Conservation (phyloP, 2,888 invertebrate species). For the Drosophila nr. perissopoda region DNA sequence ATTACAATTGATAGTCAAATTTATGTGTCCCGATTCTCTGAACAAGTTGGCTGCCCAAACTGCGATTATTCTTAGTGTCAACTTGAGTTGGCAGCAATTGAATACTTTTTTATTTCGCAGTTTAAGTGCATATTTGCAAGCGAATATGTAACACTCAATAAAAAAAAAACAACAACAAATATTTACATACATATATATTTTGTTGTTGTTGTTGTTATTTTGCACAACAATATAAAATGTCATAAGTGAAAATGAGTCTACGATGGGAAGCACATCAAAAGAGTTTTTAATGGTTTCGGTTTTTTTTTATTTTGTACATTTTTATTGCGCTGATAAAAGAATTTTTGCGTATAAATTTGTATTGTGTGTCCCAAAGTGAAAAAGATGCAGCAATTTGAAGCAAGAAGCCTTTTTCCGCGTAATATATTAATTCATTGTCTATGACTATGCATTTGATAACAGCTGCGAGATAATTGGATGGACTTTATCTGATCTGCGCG, state of each 20-base stretch:
- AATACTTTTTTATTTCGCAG: slow-evolving; percentile 30
- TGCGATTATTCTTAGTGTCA: slow-evolving; percentile 39
- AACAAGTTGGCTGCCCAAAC: slow-evolving; percentile 35
- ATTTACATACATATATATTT: background rate
- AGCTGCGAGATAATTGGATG: background rate
- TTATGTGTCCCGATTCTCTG: slow-evolving; percentile 21
- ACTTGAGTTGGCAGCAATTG: slow-evolving; percentile 36
- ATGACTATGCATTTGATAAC: background rate
- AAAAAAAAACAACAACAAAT: slow-evolving; percentile 16
- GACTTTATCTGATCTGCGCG: slow-evolving; percentile 7
- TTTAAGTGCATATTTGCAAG: slow-evolving; percentile 21
- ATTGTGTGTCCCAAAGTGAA: background rate
- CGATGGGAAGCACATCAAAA: slow-evolving; percentile 26
- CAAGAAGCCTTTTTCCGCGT: background rate
- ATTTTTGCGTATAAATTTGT: slow-evolving; percentile 15
- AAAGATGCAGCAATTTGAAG: background rate
- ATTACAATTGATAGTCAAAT: slow-evolving; percentile 30
- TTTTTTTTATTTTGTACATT: slow-evolving; percentile 1
- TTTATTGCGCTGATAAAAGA: slow-evolving; percentile 41
- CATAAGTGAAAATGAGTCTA: slow-evolving; percentile 11
- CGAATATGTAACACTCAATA: slow-evolving; percentile 20
- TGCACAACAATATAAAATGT: background rate
- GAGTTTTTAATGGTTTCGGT: slow-evolving; percentile 25
- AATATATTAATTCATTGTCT: slow-evolving; percentile 1
- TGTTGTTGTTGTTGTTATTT: background rate